Percentiles rank a stretch among this genome's conserved stretches.
Evolutionary conservation across 1,140 invertebrate species (phyloP).

Genomic region (Theocolax elegans): DNA sequence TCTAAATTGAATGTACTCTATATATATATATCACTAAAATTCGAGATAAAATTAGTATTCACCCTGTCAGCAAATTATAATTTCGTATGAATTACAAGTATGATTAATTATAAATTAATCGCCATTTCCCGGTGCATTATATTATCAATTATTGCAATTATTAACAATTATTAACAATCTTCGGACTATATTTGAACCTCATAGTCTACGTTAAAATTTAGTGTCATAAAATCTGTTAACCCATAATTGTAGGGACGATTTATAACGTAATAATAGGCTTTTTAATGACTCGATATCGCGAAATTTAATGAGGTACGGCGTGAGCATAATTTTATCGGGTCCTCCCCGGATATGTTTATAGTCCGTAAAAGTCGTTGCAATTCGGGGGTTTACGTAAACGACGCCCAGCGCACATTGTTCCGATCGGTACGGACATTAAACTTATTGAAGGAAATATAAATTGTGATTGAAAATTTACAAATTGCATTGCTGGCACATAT

Average conservation of each 20-base stretch:
- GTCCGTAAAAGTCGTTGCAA: neutral
- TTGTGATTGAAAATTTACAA: constrained; percentile 7
- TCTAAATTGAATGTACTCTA: too few species aligned
- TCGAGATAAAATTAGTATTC: too few species aligned
- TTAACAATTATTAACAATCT: too few species aligned
- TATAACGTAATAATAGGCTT: neutral
- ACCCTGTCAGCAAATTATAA: too few species aligned
- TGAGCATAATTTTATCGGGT: neutral
- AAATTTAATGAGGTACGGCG: constrained; percentile 3
- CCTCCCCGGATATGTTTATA: constrained; percentile 10
- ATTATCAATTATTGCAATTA: too few species aligned
- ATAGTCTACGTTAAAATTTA: too few species aligned
- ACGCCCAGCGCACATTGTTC: too few species aligned
- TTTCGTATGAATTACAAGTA: too few species aligned
- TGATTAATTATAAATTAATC: too few species aligned
- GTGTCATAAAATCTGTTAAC: constrained; percentile 1
- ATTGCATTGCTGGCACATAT: neutral
- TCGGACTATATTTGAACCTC: too few species aligned
- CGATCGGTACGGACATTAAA: constrained; percentile 4
- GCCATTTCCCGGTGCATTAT: too few species aligned
- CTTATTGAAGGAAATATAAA: constrained; percentile 21
- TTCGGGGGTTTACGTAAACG: neutral
- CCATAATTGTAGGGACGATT: constrained; percentile 4
- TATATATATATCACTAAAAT: too few species aligned
- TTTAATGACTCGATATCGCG: neutral